Evolutionary conservation across 64 coral and sea anemone genomes (phyloP).

Genomic region (Cladopsammia gracilis): DNA sequence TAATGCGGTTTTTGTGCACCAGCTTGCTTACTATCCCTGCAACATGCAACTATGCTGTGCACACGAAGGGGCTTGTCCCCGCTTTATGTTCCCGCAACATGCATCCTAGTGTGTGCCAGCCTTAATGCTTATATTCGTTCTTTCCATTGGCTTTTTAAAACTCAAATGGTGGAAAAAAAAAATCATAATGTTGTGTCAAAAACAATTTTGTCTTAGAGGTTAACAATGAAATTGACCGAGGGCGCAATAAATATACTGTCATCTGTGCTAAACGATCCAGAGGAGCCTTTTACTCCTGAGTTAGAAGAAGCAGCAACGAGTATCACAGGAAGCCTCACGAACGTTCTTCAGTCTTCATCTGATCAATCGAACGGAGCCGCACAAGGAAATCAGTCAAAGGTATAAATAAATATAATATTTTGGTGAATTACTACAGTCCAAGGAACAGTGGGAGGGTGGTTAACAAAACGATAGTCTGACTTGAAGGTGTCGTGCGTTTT

Average conservation of each 20-base stretch:
- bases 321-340: background rate
- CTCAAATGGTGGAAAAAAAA: background rate
- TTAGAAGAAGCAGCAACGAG: background rate
- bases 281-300: background rate
- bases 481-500: too few species aligned
- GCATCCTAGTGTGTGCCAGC: too few species aligned
- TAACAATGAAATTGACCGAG: background rate
- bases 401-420: background rate
- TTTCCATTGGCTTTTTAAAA: background rate
- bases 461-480: too few species aligned
- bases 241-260: background rate
- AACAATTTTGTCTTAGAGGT: background rate
- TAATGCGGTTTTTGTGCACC: too few species aligned
- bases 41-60: too few species aligned
- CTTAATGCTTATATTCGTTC: too few species aligned
- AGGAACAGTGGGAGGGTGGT: too few species aligned
- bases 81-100: too few species aligned
- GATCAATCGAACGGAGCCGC: background rate
- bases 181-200: background rate
- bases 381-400: background rate
- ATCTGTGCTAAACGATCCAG: background rate
- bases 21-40: too few species aligned
- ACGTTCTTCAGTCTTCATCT: background rate
- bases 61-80: too few species aligned
- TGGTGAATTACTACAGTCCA: too few species aligned